Conservation (phyloP, 2,888 invertebrate species). For the Xanthia icteritia region DNA sequence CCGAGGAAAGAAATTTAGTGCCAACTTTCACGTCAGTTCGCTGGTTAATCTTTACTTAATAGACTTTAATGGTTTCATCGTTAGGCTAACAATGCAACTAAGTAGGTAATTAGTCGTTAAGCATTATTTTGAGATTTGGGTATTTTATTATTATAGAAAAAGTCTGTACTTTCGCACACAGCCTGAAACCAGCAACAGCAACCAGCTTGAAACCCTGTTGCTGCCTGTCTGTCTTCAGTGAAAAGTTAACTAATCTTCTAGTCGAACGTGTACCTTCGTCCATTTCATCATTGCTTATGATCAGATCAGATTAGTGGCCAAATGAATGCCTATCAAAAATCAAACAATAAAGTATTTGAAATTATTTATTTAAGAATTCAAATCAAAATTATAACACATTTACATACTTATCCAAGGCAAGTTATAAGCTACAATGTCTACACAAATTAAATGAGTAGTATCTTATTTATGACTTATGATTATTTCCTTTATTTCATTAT, state of each 20-base stretch:
- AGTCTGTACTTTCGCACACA: background rate
- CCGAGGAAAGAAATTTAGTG: background rate
- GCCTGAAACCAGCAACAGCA: too few relatives aligned
- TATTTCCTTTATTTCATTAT: too few relatives aligned
- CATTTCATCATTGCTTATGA: too few relatives aligned
- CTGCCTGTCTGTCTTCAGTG: too few relatives aligned
- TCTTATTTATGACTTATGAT: too few relatives aligned
- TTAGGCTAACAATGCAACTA: background rate
- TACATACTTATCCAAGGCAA: too few relatives aligned
- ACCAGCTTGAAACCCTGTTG: background rate
- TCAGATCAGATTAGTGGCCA: background rate
- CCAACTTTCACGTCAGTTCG: constrained; percentile 3
- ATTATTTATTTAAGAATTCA: too few relatives aligned
- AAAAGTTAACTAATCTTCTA: background rate
- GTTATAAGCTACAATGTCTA: too few relatives aligned
- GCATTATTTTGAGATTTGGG: background rate
- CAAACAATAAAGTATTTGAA: too few relatives aligned
- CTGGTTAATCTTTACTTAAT: background rate
- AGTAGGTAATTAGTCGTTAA: background rate
- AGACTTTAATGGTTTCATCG: background rate
- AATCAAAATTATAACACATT: too few relatives aligned
- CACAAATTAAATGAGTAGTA: too few relatives aligned
- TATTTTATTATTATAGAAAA: background rate
- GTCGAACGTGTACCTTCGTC: background rate
- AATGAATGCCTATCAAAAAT: background rate